Conservation (phyloP, 2,888 invertebrate genomes). For the Monopis laevigella region DNA sequence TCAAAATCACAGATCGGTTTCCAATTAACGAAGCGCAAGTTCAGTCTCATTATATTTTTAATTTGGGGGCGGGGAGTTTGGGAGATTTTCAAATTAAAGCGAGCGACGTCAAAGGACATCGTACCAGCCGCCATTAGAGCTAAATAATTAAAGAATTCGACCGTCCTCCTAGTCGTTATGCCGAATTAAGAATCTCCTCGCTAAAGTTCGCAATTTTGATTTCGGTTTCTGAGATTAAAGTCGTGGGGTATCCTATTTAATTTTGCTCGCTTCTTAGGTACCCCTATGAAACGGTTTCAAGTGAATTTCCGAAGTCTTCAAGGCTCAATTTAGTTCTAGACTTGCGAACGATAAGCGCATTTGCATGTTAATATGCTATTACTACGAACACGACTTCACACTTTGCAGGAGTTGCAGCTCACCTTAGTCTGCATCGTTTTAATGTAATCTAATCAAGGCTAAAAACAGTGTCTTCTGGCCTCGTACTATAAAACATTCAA, state of each 20-base stretch:
- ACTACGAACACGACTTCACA: constrained; percentile 10
- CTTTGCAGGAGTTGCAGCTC: background rate
- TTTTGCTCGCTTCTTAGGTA: constrained; percentile 1
- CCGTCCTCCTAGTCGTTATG: constrained; percentile 58
- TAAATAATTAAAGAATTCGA: constrained; percentile 66
- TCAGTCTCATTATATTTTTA: constrained; percentile 67
- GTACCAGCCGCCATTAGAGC: constrained; percentile 55
- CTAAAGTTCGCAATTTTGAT: constrained; percentile 51
- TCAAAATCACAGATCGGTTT: constrained; percentile 52
- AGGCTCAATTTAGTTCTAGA: constrained; percentile 11
- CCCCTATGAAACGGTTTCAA: background rate
- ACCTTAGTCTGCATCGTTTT: constrained; percentile 17
- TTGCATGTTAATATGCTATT: constrained; percentile 12
- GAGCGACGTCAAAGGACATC: constrained; percentile 62
- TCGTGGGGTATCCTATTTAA: constrained; percentile 5
- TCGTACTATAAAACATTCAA: constrained; percentile 44
- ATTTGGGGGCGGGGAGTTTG: constrained; percentile 42
- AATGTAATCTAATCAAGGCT: constrained; percentile 41
- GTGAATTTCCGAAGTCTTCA: constrained; percentile 4
- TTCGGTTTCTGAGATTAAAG: constrained; percentile 21
- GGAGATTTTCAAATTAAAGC: constrained; percentile 62
- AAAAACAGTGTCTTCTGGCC: constrained; percentile 38
- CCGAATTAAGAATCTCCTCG: constrained; percentile 50
- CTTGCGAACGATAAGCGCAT: constrained; percentile 11
- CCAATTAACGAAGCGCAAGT: constrained; percentile 62